Evolutionary conservation across 1,140 invertebrate genomes (phyloP).

Genomic region (Neuroterus valhalla): DNA sequence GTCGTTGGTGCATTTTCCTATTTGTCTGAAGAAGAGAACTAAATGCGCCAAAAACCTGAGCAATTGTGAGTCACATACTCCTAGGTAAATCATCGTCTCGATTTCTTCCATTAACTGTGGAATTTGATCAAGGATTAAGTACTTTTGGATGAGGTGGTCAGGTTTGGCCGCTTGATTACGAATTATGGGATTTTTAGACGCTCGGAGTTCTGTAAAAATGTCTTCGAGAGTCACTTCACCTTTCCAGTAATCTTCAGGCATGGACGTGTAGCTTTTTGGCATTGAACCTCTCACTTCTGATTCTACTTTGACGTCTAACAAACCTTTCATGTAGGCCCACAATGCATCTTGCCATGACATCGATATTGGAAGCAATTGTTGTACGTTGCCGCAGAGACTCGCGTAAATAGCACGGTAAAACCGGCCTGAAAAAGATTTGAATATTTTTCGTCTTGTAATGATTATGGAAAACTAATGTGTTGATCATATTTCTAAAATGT

Average conservation of each 20-base stretch:
- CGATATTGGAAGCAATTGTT: constrained; percentile 83
- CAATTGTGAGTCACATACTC: constrained; percentile 76
- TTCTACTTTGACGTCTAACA: constrained; percentile 91
- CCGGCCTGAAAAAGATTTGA: constrained; percentile 69
- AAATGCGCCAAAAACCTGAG: constrained; percentile 90
- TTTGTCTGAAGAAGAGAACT: constrained; percentile 86
- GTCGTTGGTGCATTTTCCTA: constrained; percentile 82
- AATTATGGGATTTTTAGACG: constrained; percentile 76
- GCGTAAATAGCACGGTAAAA: constrained; percentile 83
- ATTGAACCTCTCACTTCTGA: constrained; percentile 79
- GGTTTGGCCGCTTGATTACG: constrained; percentile 76
- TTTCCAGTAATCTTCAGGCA: constrained; percentile 88
- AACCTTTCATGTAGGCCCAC: constrained; percentile 90
- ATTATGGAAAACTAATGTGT: too few species aligned
- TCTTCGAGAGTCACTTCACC: constrained; percentile 83
- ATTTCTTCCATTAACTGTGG: constrained; percentile 79
- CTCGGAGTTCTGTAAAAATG: constrained; percentile 80
- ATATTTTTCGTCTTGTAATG: too few species aligned
- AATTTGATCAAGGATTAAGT: constrained; percentile 84
- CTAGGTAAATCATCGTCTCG: constrained; percentile 68
- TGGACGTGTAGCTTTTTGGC: constrained; percentile 74
- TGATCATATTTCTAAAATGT: too few species aligned
- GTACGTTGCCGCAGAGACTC: constrained; percentile 88
- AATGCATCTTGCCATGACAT: constrained; percentile 91
- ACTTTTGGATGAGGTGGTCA: constrained; percentile 85